A percentile compares a stretch with the other conserved stretches of the same genome.
Conservation (phyloP, 2,888 invertebrate species). For the Zaprionus lineosus region DNA sequence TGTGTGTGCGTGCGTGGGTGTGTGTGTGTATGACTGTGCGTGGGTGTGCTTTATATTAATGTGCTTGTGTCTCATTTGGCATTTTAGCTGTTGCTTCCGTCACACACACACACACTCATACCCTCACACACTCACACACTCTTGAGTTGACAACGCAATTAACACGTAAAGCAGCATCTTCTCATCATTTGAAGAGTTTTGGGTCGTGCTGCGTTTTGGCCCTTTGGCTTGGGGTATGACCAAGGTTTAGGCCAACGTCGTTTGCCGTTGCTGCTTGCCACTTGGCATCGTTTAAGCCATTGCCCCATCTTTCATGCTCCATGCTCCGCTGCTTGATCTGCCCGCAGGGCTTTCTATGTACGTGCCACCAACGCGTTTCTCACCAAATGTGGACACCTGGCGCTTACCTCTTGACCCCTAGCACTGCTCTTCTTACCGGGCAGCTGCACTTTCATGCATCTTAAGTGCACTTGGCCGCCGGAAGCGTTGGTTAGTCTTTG, state of each 20-base stretch:
- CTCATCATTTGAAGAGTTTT: constrained; percentile 62
- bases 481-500: constrained; percentile 45
- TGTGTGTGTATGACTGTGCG: constrained; percentile 11
- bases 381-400: constrained; percentile 46
- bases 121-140: constrained; percentile 14
- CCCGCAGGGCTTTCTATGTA: constrained; percentile 43
- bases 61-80: constrained; percentile 45
- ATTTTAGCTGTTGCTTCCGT: constrained; percentile 74
- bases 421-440: constrained; percentile 4
- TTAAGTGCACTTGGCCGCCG: constrained; percentile 54
- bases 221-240: constrained; percentile 29
- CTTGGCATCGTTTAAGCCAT: constrained; percentile 73
- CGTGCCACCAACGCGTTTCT: constrained; percentile 44
- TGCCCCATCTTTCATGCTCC: no score
- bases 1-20: constrained; percentile 6
- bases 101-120: constrained; percentile 4
- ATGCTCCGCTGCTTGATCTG: no score
- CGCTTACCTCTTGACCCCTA: not conserved
- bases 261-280: constrained; percentile 55
- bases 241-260: constrained; percentile 4
- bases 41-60: no score
- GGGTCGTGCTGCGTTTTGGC: constrained; percentile 47
- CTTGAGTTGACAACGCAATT: constrained; percentile 75
- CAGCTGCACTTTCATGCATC: constrained; percentile 43
- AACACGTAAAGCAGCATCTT: constrained; percentile 79